A percentile compares a stretch with the other conserved stretches of the same genome.
Conservation (phyloP, 1,140 invertebrate species). For the Camponotus pennsylvanicus region DNA sequence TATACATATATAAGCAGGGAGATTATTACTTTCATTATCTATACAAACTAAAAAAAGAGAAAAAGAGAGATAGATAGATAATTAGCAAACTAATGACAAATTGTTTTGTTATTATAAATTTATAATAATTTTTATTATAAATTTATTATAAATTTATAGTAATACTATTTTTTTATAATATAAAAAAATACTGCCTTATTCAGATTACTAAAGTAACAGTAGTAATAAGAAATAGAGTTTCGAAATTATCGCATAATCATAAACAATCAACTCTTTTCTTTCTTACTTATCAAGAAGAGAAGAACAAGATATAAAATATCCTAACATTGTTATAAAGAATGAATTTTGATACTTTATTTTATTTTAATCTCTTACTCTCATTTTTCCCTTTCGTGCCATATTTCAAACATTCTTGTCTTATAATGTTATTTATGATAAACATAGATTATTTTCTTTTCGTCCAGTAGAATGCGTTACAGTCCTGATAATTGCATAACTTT, state of each 20-base stretch:
- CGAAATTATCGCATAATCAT: neutral
- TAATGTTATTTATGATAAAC: slow-evolving; percentile 20
- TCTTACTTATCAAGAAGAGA: neutral
- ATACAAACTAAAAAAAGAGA: too few species aligned
- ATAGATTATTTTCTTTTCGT: neutral
- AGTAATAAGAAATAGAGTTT: neutral
- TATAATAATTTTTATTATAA: slow-evolving; percentile 14
- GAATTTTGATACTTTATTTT: neutral
- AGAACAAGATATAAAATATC: neutral
- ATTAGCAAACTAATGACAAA: neutral
- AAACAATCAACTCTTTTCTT: neutral
- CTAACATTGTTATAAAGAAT: neutral
- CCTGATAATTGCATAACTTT: neutral
- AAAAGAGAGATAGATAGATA: neutral
- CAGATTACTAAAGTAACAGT: neutral
- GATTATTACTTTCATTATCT: too few species aligned
- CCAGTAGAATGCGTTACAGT: neutral
- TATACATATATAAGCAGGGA: too few species aligned
- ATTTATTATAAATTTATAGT: neutral
- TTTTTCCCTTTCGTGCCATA: neutral
- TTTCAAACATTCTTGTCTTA: neutral
- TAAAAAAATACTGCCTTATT: slow-evolving; percentile 15
- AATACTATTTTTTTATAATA: slow-evolving; percentile 2
- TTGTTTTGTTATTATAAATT: slow-evolving; percentile 1
- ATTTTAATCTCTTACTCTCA: neutral